Conservation (phyloP, 2,888 invertebrate genomes). For the Schizaphis graminum region DNA sequence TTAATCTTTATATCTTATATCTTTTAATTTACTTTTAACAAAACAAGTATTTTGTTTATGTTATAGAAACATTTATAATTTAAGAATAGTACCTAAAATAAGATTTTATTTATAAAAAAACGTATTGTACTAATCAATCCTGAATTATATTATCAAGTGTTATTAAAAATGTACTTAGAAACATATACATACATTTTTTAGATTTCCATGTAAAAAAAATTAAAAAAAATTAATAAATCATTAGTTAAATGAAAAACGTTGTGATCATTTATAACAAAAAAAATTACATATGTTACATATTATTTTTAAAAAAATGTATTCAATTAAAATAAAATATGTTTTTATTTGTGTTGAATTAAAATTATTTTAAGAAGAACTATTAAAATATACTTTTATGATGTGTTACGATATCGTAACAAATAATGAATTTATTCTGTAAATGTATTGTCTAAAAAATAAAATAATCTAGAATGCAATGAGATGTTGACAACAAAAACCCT, state of each 20-base stretch:
- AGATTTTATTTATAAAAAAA: background rate
- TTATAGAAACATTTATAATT: background rate
- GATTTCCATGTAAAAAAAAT: background rate
- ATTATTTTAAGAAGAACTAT: background rate
- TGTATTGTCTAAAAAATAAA: background rate
- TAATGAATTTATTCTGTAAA: conserved; percentile 11
- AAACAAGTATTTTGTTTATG: background rate
- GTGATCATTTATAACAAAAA: background rate
- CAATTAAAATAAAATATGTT: background rate
- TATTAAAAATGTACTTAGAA: background rate
- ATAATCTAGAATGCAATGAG: conserved; percentile 27
- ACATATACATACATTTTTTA: background rate
- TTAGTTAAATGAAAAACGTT: background rate
- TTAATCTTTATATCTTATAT: no score
- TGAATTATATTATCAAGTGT: background rate
- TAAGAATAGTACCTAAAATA: background rate
- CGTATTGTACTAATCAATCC: background rate
- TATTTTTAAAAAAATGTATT: background rate
- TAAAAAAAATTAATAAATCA: background rate
- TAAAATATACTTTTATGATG: background rate
- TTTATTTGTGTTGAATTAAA: background rate
- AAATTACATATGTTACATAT: background rate
- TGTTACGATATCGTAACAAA: background rate
- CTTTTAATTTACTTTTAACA: background rate
- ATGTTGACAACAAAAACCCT: conserved; percentile 43